A percentile compares a stretch with the other conserved stretches of the same genome.
These are phyloP conservation scores for Aurelia sp. DNA, from an alignment of 30 jellyfish, hydroid and myxozoan genomes.

Conservation along the genomic window DNA sequence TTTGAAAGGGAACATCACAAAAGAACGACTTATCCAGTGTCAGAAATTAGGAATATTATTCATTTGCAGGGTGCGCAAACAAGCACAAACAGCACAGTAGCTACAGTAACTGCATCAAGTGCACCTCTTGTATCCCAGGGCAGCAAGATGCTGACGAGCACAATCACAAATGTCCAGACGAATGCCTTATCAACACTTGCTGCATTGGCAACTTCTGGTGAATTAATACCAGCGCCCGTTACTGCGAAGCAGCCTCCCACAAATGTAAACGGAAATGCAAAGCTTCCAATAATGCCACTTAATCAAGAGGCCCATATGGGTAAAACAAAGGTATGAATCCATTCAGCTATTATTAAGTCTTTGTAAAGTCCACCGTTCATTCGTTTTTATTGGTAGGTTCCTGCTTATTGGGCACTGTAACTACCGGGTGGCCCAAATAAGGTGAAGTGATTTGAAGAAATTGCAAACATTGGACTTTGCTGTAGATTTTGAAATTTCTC, in stretches of 20 bases:
- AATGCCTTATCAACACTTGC: slow-evolving; percentile 97
- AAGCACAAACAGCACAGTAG: slow-evolving; percentile 54
- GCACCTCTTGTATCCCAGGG: slow-evolving; percentile 32
- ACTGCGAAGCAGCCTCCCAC: slow-evolving; percentile 13
- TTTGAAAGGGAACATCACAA: too few relatives aligned
- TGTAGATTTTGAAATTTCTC: too few relatives aligned
- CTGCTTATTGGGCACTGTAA: too few relatives aligned
- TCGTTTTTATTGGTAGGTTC: too few relatives aligned
- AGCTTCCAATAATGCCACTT: neutral
- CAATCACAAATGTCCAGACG: slow-evolving; percentile 77
- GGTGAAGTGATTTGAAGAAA: too few relatives aligned
- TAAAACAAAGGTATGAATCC: too few relatives aligned
- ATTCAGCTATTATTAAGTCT: too few relatives aligned
- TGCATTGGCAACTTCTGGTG: slow-evolving; percentile 96
- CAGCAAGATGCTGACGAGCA: slow-evolving; percentile 39
- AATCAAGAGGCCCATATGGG: too few relatives aligned
- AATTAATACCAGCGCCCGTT: slow-evolving; percentile 26
- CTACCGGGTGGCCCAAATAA: too few relatives aligned
- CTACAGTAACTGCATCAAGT: slow-evolving; percentile 59
- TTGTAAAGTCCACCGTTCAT: too few relatives aligned
- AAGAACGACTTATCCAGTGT: neutral
- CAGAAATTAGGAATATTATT: too few relatives aligned
- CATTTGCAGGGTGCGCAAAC: slow-evolving; percentile 48
- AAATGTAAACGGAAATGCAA: slow-evolving; percentile 47
- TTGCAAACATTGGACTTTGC: too few relatives aligned